phyloP scores from a whole-genome alignment of 2,113 vertebrate genomes.

The Psophia crepitans region DNA sequence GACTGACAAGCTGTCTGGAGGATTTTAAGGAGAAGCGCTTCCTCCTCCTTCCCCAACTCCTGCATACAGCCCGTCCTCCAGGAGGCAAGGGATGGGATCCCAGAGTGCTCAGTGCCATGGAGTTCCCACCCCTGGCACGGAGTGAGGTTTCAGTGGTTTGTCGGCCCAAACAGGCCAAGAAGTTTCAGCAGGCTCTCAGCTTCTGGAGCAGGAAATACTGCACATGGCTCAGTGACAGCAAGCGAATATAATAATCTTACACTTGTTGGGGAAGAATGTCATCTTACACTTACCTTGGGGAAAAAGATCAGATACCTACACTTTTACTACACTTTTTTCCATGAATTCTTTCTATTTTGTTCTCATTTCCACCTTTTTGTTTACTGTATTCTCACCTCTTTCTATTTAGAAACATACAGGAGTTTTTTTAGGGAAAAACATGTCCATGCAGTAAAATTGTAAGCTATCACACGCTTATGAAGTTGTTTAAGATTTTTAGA shows the following conservation, averaged over 20 bases:
- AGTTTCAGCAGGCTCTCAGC: background rate
- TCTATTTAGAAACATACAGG: background rate
- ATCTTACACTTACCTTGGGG: background rate
- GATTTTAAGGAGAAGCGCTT: background rate
- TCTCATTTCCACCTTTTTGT: background rate
- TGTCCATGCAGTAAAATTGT: background rate
- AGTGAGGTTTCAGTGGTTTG: background rate
- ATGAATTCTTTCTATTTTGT: background rate
- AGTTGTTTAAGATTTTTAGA: background rate
- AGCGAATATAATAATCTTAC: background rate
- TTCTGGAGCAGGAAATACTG: background rate
- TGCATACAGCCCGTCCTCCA: background rate
- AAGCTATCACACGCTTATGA: background rate
- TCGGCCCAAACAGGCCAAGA: background rate
- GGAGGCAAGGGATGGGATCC: background rate
- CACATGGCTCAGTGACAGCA: background rate
- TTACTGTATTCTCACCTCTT: background rate
- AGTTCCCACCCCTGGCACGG: background rate
- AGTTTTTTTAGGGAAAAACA: background rate
- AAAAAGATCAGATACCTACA: background rate
- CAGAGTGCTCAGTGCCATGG: background rate
- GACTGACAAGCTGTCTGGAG: background rate
- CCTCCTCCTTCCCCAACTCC: background rate
- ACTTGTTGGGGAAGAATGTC: background rate
- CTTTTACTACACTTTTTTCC: background rate